Percentiles rank a stretch among this genome's conserved stretches.
Conservation (phyloP, 2,113 vertebrate genomes). For the Indri indri region DNA sequence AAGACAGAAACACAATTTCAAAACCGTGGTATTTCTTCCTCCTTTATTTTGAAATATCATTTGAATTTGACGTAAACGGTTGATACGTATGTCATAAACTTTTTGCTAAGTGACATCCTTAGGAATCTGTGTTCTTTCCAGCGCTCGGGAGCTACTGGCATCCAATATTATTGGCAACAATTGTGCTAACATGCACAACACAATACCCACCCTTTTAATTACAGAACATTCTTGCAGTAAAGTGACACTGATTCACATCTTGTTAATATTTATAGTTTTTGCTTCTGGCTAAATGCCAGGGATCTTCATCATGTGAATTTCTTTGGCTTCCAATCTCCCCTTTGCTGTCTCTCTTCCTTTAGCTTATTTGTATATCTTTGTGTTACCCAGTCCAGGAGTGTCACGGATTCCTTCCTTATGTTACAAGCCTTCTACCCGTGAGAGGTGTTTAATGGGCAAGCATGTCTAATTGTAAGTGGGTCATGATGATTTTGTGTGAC, state of each 20-base stretch:
- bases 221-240: slow-evolving; percentile 63
- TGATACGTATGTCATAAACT: background rate
- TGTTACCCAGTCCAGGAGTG: background rate
- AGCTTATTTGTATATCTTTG: background rate
- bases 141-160: background rate
- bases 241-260: slow-evolving; percentile 69
- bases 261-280: slow-evolving; percentile 75
- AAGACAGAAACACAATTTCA: background rate
- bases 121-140: background rate
- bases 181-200: slow-evolving; percentile 38
- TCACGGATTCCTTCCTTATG: background rate
- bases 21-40: background rate
- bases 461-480: background rate
- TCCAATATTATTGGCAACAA: background rate
- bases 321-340: background rate
- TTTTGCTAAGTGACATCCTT: slow-evolving; percentile 31
- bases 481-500: background rate
- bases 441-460: background rate
- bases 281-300: slow-evolving; percentile 58
- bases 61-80: background rate
- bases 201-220: slow-evolving; percentile 69
- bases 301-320: slow-evolving; percentile 59
- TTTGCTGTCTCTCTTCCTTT: background rate
- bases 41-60: background rate
- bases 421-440: background rate